Base-by-base conservation (phyloP, 2,113 vertebrate species). In the Gnathonemus echidnorhynchus region DNA sequence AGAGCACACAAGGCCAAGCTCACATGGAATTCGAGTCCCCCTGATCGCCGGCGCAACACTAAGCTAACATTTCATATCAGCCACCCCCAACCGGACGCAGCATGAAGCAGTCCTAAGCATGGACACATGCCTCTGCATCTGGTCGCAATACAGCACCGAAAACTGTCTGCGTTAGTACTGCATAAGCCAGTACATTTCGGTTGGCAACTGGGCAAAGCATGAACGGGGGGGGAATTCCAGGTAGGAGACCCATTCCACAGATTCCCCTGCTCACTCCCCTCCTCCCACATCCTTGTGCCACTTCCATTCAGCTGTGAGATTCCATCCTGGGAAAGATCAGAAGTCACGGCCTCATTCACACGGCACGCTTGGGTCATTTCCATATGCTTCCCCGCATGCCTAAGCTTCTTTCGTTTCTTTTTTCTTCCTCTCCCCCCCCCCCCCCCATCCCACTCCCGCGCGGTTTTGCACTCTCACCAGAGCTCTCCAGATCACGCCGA, bases 301-400 rank as follows among this genome's bases (percentile, higher is more conserved):
- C 91, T 90, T 89, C 89, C 89, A 89, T 93, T 95, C 91, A 92
- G 88, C 88, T 17, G 74, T 87, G 88, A 87, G 83, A 91, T 93
- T 91, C 91, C 93, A 91, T 88, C 92, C 92, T 90, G 90, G 91
- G 93, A 92, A 93, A 93, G 92, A 31, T 92, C 92, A 92, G 92
- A 90, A 92, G 95, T 92, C 91, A 88, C 93, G 92, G 93, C 90
- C 93, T 52, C 94, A 90, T 94, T 93, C 91, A 89, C 91, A 77
- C 91, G 91, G 93, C 94, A 89, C 92, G 93, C 93, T 91, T 92
- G 92, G 89, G 90, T 92, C 91, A 92, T 91, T 94, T 94, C 90
- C 80, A 93, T 91, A 92, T 77, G 88, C 49, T 88, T 90, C 92
- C 90, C 90, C 88, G 85, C 88, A 88, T 74, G 77, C 91, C 88